These are phyloP conservation scores for Sturmia bella DNA, from an alignment of 2,888 invertebrate species.

Conservation along the genomic window DNA sequence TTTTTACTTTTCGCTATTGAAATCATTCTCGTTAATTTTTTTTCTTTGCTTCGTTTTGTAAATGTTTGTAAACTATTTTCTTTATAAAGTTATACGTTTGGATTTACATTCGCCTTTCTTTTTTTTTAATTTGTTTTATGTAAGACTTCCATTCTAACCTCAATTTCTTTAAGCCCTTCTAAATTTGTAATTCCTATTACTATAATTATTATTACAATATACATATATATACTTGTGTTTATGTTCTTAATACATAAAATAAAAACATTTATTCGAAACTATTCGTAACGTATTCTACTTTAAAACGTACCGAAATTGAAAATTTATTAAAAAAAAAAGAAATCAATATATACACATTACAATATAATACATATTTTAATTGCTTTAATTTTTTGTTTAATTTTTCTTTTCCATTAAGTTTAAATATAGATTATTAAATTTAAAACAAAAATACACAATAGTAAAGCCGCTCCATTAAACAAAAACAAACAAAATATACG, in stretches of 20 bases:
- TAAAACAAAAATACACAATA: constrained; percentile 40
- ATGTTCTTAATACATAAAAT: constrained; percentile 59
- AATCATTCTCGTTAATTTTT: constrained; percentile 7
- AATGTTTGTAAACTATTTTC: constrained; percentile 46
- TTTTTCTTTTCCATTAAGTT: constrained; percentile 62
- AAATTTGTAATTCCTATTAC: constrained; percentile 51
- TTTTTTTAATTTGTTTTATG: constrained; percentile 38
- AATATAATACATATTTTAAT: constrained; percentile 63
- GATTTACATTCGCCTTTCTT: constrained; percentile 7
- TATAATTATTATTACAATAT: constrained; percentile 24
- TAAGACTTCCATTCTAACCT: constrained; percentile 36
- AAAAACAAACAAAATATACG: constrained; percentile 63
- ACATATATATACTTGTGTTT: constrained; percentile 51
- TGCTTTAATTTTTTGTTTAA: constrained; percentile 52
- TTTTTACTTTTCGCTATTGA: constrained; percentile 4
- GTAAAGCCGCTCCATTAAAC: constrained; percentile 67
- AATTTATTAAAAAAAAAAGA: constrained; percentile 24
- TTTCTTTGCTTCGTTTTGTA: constrained; percentile 16
- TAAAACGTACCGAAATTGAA: constrained; percentile 24
- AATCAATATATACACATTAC: constrained; percentile 49
- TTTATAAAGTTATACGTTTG: constrained; percentile 17
- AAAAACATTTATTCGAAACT: constrained; percentile 36
- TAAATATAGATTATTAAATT: constrained; percentile 63
- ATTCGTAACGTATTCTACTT: constrained; percentile 12
- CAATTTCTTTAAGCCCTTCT: constrained; percentile 23